Evolutionary conservation across 2,797 vertebrate genomes (phyloP).

Genomic region (Gambusia yucatana): DNA sequence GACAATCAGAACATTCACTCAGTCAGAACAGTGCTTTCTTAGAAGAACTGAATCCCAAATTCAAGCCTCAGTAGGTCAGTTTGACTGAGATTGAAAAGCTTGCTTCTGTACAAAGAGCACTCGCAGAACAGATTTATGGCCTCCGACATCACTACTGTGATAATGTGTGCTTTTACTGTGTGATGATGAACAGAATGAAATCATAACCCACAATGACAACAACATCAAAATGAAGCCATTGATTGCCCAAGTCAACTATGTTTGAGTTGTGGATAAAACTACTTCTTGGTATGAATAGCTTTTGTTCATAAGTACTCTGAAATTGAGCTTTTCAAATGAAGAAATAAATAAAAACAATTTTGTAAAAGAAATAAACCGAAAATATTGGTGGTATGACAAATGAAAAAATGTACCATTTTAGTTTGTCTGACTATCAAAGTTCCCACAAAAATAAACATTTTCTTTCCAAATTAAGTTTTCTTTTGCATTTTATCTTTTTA

Average conservation of each 20-base stretch:
- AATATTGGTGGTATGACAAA: constrained; percentile 65
- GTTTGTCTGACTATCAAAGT: constrained; percentile 59
- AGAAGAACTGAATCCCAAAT: constrained; percentile 68
- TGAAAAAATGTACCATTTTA: constrained; percentile 56
- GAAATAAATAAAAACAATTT: constrained; percentile 24
- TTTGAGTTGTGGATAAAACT: constrained; percentile 43
- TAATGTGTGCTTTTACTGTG: constrained; percentile 40
- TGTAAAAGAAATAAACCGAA: constrained; percentile 38
- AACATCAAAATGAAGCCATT: constrained; percentile 54
- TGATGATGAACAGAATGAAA: constrained; percentile 44
- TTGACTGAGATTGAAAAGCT: constrained; percentile 63
- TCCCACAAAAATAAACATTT: constrained; percentile 60
- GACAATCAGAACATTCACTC: constrained; percentile 81
- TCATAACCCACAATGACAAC: constrained; percentile 52
- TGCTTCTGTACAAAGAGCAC: constrained; percentile 63
- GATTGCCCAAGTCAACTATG: constrained; percentile 53
- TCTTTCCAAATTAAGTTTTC: constrained; percentile 43
- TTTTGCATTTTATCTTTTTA: constrained; percentile 64
- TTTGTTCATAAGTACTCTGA: constrained; percentile 39
- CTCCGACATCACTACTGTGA: constrained; percentile 42
- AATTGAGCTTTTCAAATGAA: constrained; percentile 52
- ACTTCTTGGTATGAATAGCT: constrained; percentile 44
- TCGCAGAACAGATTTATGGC: constrained; percentile 49
- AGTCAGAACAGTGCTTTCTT: constrained; percentile 76
- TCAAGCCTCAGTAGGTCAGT: constrained; percentile 73